These are phyloP conservation scores for Eucriotettix oculatus DNA, from an alignment of 2,888 invertebrate genomes.

Conservation along the genomic window DNA sequence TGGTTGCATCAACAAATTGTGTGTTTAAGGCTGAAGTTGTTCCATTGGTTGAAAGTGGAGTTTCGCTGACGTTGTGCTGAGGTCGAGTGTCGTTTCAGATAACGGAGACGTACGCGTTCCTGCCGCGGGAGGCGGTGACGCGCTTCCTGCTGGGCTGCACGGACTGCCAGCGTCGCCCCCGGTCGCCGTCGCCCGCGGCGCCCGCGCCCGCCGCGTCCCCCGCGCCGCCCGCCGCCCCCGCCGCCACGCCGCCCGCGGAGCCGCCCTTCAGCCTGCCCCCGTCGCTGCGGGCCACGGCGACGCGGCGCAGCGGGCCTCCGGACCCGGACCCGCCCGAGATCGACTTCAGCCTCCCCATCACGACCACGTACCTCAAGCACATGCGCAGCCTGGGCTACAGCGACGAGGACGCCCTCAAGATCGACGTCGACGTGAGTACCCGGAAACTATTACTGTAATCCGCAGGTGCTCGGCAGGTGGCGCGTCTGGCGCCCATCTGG, in stretches of 20 bases:
- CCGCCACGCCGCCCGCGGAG: background rate
- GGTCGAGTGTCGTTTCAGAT: conserved; percentile 50
- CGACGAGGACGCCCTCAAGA: conserved; percentile 40
- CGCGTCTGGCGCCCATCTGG: too few species aligned
- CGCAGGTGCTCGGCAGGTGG: too few species aligned
- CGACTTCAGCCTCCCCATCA: conserved; percentile 76
- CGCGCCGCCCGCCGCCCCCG: conserved; percentile 1
- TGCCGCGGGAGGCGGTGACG: conserved; percentile 91
- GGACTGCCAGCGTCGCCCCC: conserved; percentile 72
- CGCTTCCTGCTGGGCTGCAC: conserved; percentile 87
- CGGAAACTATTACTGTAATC: background rate
- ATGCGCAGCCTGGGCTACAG: conserved; percentile 55
- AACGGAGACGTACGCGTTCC: conserved; percentile 88
- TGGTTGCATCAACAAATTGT: too few species aligned
- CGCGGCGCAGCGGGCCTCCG: conserved; percentile 15
- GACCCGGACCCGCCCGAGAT: conserved; percentile 26
- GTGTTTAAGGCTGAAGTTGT: too few species aligned
- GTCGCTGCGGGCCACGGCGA: conserved; percentile 8
- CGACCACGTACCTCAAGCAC: conserved; percentile 74
- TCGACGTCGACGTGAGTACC: conserved; percentile 28
- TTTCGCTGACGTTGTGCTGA: too few species aligned
- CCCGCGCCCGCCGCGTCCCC: conserved; percentile 24
- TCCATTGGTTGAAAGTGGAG: too few species aligned
- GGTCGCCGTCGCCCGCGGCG: conserved; percentile 38
- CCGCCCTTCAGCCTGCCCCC: background rate